Percentiles rank a stretch among this genome's conserved stretches.
phyloP scores from a whole-genome alignment of 2,888 invertebrate species.

The Ecliptopera silaceata region DNA sequence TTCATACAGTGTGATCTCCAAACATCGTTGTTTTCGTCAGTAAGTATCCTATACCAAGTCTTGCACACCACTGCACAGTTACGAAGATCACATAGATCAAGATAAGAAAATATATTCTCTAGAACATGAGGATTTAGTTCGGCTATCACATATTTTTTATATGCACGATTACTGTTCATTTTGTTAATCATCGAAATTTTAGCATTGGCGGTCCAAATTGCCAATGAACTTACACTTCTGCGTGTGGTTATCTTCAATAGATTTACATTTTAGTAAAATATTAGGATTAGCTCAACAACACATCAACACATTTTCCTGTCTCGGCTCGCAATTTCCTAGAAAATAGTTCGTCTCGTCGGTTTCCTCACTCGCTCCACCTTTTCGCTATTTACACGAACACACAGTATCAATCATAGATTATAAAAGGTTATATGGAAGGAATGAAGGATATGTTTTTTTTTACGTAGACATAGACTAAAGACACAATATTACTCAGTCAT shows the following conservation, averaged over 20 bases:
- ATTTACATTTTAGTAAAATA: not conserved
- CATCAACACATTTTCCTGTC: not conserved
- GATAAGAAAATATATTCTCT: slow-evolving; percentile 95
- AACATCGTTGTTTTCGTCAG: slow-evolving; percentile 97
- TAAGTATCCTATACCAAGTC: slow-evolving; percentile 94
- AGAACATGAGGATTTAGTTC: slow-evolving; percentile 89
- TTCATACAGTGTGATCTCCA: slow-evolving; percentile 96
- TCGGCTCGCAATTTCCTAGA: not conserved
- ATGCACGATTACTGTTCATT: slow-evolving; percentile 50
- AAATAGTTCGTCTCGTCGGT: too few relatives aligned
- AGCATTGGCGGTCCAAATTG: slow-evolving; percentile 24
- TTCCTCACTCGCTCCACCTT: not conserved
- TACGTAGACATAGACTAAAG: too few relatives aligned
- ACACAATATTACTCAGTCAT: too few relatives aligned
- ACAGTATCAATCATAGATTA: too few relatives aligned
- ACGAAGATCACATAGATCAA: slow-evolving; percentile 92
- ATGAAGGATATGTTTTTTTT: too few relatives aligned
- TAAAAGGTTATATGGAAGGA: too few relatives aligned
- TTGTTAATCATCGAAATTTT: slow-evolving; percentile 37
- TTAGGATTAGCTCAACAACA: not conserved
- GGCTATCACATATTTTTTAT: slow-evolving; percentile 82
- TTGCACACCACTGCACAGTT: slow-evolving; percentile 97
- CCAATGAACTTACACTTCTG: not conserved
- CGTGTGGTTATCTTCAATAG: not conserved
- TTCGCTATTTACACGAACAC: too few relatives aligned